Evolutionary conservation across 2,888 invertebrate genomes (phyloP), one percentile per base, ranked within the genome.

Genomic region (Tenthredo distinguenda): DNA sequence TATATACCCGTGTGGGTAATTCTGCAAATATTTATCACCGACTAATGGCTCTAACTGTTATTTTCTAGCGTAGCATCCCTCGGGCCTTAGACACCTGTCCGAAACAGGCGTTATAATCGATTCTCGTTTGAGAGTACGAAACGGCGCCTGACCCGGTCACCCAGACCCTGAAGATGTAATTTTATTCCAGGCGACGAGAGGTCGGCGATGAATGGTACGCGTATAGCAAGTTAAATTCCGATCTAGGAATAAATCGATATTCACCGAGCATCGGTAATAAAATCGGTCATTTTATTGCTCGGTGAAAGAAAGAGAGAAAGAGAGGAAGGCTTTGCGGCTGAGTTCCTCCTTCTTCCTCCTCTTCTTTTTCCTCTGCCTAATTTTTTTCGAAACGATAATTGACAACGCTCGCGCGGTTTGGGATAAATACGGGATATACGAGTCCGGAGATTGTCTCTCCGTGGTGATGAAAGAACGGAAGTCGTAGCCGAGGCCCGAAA

Each of bases 91-190:
- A 2, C 26, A 62, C n/a, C 55, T 18, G n/a, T 55, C 0, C 5
- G n/a, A 62, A 62, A 62, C 62, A 10, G 26, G 9, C 62, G 21
- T 21, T 62, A 62, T 62, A 62, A 62, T 62, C 62, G 62, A 62
- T 62, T 12, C 26, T 62, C 12, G 10, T 21, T 62, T 7, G 2
- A 72, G 18, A 72, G 71, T n/a, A 10, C n/a, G 4, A 55, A 55
- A n/a, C 55, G 55, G n/a, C 5, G 55, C 55, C 55, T 50, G 84
- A 84, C 84, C 84, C 76, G 55, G 84, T 84, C 84, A 84, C 84
- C 84, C 71, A 84, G 84, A 84, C 84, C 84, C 65, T 26, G 43
- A 77, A 74, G 84, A 74, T 34, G 77, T 84, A 84, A 84, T 84
- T n/a, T 77, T 84, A 84, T 84, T 84, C 84, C 43, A 79, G 31